Percentiles rank a stretch among this genome's conserved stretches.
Conservation (phyloP, 1,140 invertebrate species). For the Microvelia longipes region DNA sequence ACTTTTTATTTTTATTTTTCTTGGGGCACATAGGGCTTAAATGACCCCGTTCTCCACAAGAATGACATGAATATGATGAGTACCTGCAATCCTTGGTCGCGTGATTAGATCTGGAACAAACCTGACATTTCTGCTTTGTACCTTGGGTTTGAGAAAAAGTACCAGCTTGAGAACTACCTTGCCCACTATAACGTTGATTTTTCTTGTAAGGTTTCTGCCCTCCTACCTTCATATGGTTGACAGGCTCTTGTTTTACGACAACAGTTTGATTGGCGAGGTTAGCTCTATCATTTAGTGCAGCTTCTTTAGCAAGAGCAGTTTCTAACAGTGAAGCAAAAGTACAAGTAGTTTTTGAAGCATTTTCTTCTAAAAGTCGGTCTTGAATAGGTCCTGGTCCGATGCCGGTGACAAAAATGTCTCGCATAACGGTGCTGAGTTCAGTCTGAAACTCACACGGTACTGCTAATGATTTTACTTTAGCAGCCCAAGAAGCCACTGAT, state of each 20-base stretch:
- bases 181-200: not conserved
- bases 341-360: not conserved
- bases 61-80: not conserved
- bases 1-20: not conserved
- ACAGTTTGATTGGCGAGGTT: not conserved
- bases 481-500: not conserved
- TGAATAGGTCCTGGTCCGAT: not conserved
- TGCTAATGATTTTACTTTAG: not conserved
- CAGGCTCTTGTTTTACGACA: not conserved
- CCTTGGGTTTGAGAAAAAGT: not conserved
- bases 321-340: not conserved
- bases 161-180: not conserved
- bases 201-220: not conserved
- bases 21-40: not conserved
- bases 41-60: not conserved
- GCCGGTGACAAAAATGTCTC: not conserved
- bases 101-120: not conserved
- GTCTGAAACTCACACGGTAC: not conserved
- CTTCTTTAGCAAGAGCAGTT: not conserved
- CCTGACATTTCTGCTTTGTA: not conserved
- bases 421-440: not conserved
- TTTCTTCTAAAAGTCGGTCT: not conserved
- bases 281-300: not conserved
- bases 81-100: not conserved
- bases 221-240: not conserved